These are phyloP conservation scores for Petrocephalus zakoni DNA, from an alignment of 2,113 vertebrate genomes.

Conservation along the genomic window DNA sequence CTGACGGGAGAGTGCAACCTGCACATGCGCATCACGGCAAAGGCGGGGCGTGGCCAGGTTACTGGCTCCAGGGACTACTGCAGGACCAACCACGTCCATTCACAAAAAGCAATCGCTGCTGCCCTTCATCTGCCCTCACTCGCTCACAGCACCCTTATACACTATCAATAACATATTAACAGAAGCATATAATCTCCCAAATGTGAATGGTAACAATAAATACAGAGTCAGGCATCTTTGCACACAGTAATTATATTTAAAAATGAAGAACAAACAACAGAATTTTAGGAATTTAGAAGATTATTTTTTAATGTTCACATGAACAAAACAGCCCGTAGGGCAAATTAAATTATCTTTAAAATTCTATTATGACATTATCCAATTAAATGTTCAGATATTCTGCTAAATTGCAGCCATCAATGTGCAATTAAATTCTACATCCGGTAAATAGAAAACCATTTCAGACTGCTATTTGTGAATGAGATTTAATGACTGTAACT, in stretches of 20 bases:
- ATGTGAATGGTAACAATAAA: neutral
- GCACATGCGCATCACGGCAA: neutral
- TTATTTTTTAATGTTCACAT: slow-evolving; percentile 17
- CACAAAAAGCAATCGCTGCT: neutral
- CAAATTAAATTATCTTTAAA: slow-evolving; percentile 22
- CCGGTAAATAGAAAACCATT: slow-evolving; percentile 29
- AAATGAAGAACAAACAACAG: neutral
- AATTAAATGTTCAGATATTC: slow-evolving; percentile 28
- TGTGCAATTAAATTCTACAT: slow-evolving; percentile 34
- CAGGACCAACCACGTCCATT: neutral
- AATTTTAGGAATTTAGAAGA: neutral
- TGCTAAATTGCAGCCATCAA: slow-evolving; percentile 43
- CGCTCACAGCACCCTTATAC: neutral
- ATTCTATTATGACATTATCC: slow-evolving; percentile 16
- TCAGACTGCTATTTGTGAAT: slow-evolving; percentile 35
- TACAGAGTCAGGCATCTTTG: neutral
- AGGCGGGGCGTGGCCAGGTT: neutral
- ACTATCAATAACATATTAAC: neutral
- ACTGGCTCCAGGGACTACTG: neutral
- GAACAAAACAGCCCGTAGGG: slow-evolving; percentile 15
- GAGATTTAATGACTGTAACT: slow-evolving; percentile 22
- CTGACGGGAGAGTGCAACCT: neutral
- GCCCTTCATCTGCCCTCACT: neutral
- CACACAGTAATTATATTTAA: neutral
- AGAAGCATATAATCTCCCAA: neutral